phyloP scores from a whole-genome alignment of 2,113 vertebrate genomes.

The Jacana jacana region DNA sequence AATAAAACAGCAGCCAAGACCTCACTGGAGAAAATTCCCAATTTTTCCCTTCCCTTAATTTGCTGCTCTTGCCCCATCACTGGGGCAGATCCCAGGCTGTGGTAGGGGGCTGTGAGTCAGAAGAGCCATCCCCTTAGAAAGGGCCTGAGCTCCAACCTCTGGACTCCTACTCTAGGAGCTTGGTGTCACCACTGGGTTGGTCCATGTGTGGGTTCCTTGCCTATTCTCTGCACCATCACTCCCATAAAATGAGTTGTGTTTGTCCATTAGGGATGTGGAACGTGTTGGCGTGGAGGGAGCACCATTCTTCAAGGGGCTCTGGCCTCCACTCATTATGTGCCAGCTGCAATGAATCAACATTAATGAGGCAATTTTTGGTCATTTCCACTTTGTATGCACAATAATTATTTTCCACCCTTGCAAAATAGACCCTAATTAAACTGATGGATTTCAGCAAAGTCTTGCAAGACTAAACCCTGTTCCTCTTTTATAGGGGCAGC shows the following conservation, averaged over 20 bases:
- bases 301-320: background rate
- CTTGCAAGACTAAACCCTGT: background rate
- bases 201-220: background rate
- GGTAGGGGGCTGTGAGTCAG: background rate
- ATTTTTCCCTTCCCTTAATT: background rate
- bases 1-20: background rate
- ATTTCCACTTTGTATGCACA: slow-evolving; percentile 20
- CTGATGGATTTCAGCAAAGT: slow-evolving; percentile 27
- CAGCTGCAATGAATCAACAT: background rate
- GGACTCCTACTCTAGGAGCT: background rate
- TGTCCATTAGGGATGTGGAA: background rate
- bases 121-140: background rate
- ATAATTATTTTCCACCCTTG: slow-evolving; percentile 1
- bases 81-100: background rate
- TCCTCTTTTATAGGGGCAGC: background rate
- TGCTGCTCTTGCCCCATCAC: background rate
- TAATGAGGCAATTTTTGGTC: slow-evolving; percentile 52
- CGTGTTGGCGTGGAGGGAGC: background rate
- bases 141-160: background rate
- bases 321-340: background rate
- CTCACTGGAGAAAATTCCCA: background rate
- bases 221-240: background rate
- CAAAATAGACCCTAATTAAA: slow-evolving; percentile 50
- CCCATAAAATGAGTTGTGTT: background rate
- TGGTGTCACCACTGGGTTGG: background rate